Evolutionary conservation across 2,888 invertebrate genomes (phyloP).

Genomic region (Vandiemenella viatica): DNA sequence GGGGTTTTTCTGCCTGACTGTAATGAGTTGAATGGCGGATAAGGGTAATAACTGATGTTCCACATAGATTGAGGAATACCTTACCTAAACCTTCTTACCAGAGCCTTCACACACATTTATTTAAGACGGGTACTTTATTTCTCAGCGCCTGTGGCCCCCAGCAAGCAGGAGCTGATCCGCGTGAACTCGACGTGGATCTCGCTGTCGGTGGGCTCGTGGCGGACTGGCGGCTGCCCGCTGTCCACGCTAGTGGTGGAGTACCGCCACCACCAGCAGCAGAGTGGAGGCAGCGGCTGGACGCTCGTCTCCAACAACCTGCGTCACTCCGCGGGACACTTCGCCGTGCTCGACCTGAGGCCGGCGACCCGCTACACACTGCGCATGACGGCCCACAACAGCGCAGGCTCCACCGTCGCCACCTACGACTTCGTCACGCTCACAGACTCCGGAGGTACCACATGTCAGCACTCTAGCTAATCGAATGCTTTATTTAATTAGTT

Average conservation of each 20-base stretch:
- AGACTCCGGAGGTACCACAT: constrained; percentile 20
- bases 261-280: too few species aligned
- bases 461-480: too few species aligned
- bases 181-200: constrained; percentile 28
- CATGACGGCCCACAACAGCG: constrained; percentile 21
- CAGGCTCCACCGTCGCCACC: constrained; percentile 21
- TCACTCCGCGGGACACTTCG: too few species aligned
- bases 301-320: constrained; percentile 20
- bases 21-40: too few species aligned
- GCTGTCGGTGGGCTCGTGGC: constrained; percentile 28
- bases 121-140: constrained; percentile 1
- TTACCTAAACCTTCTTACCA: too few species aligned
- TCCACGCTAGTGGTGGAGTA: constrained; percentile 28
- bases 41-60: too few species aligned
- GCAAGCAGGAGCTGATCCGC: constrained; percentile 25
- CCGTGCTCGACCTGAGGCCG: too few species aligned
- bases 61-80: too few species aligned
- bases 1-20: too few species aligned
- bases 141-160: constrained; percentile 29
- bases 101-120: too few species aligned
- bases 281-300: constrained; percentile 15
- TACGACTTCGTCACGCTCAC: constrained; percentile 22
- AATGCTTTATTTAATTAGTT: too few species aligned
- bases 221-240: constrained; percentile 28
- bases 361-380: too few species aligned